Evolutionary conservation across 2,888 invertebrate genomes (phyloP).

Genomic region (Prosapia bicincta): DNA sequence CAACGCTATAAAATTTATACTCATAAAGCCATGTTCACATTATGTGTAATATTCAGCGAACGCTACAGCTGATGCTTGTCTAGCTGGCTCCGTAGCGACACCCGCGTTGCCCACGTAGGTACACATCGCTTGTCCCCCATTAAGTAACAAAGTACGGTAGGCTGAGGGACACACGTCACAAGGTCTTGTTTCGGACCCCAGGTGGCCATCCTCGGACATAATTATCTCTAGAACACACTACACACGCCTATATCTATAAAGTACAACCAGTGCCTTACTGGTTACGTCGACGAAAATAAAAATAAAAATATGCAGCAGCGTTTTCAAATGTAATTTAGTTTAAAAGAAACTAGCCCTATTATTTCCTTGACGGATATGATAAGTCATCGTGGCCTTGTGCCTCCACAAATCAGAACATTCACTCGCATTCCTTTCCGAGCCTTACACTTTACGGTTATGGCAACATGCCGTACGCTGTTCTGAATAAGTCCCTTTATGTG

Average conservation of each 20-base stretch:
- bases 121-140: background rate
- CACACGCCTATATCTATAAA: background rate
- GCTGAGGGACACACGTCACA: slow-evolving; percentile 2
- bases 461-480: too few species aligned
- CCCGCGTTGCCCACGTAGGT: background rate
- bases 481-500: too few species aligned
- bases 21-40: too few species aligned
- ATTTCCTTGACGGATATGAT: too few species aligned
- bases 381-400: too few species aligned
- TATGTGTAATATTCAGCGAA: too few species aligned
- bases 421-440: too few species aligned
- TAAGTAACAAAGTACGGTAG: background rate
- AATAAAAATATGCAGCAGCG: background rate
- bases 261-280: background rate
- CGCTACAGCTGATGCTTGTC: too few species aligned
- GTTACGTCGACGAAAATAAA: background rate
- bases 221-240: background rate
- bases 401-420: too few species aligned
- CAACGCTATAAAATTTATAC: too few species aligned
- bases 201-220: background rate
- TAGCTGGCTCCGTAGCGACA: background rate
- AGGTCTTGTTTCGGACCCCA: background rate
- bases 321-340: background rate
- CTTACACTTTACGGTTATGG: too few species aligned
- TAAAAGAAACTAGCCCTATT: background rate